Percentiles rank a stretch among this genome's conserved stretches.
These are phyloP conservation scores for Eira barbara DNA, from an alignment of 2,113 vertebrate genomes.

Conservation along the genomic window DNA sequence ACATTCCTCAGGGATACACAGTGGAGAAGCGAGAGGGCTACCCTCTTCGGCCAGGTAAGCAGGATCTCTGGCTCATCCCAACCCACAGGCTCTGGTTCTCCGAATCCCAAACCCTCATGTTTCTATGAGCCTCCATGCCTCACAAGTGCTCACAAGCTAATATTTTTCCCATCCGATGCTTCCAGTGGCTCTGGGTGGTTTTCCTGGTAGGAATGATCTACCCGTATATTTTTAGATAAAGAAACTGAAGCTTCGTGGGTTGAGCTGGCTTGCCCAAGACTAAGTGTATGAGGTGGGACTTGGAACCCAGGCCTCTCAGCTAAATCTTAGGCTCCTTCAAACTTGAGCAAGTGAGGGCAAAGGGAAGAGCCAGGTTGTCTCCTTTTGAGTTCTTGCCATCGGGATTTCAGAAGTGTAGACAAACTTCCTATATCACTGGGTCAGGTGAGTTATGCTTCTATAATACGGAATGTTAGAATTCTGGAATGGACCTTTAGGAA, in stretches of 20 bases:
- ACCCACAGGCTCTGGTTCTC: neutral
- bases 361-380: neutral
- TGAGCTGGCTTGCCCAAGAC: neutral
- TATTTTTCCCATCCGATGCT: neutral
- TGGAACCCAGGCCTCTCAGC: neutral
- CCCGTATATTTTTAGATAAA: neutral
- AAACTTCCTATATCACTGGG: neutral
- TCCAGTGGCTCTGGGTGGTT: neutral
- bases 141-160: neutral
- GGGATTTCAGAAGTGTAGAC: neutral
- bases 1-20: constrained; percentile 96
- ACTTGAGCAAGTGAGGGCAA: neutral
- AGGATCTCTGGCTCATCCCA: neutral
- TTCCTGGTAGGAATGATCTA: constrained; percentile 9
- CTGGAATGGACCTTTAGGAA: neutral
- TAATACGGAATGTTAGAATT: neutral
- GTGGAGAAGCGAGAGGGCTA: constrained; percentile 99
- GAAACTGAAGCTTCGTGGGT: neutral
- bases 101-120: neutral
- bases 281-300: neutral
- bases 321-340: neutral
- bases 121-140: neutral
- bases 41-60: constrained; percentile 93
- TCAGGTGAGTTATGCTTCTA: neutral
- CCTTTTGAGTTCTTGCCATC: neutral